These are phyloP conservation scores for Crematogaster levior DNA, from an alignment of 2,888 invertebrate species.

Conservation along the genomic window DNA sequence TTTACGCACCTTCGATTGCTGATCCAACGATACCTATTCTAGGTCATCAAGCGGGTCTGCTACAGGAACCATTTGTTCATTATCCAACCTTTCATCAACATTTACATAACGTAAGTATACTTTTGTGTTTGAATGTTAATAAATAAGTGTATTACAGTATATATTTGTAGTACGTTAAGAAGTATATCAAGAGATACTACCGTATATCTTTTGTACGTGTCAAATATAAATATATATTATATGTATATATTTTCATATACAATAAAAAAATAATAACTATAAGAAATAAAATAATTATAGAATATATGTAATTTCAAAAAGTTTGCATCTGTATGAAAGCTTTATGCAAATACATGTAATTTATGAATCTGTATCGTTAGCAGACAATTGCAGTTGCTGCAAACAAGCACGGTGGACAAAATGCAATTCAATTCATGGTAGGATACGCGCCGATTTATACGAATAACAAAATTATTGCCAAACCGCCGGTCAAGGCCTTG, in stretches of 20 bases:
- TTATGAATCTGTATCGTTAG: slow-evolving; percentile 25
- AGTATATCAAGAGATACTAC: not conserved
- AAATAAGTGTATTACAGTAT: not conserved
- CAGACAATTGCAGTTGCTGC: slow-evolving; percentile 82
- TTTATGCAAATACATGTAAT: not conserved
- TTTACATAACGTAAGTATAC: slow-evolving; percentile 80
- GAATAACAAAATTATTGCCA: slow-evolving; percentile 83
- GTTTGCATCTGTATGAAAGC: not conserved
- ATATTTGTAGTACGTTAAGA: not conserved
- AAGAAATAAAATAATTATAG: not conserved
- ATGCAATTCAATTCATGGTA: slow-evolving; percentile 81
- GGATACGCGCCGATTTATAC: slow-evolving; percentile 82
- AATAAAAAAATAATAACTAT: not conserved
- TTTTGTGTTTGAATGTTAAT: not conserved
- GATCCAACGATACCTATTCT: slow-evolving; percentile 79
- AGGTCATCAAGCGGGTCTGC: slow-evolving; percentile 79
- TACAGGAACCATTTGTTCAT: slow-evolving; percentile 82
- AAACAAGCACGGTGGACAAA: slow-evolving; percentile 79
- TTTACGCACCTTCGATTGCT: slow-evolving; percentile 81
- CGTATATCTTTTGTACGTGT: not conserved
- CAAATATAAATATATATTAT: slow-evolving; percentile 1
- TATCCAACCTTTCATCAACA: slow-evolving; percentile 83
- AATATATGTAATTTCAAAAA: not conserved
- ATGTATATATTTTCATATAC: not conserved
- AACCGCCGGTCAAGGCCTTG: slow-evolving; percentile 82